These are phyloP conservation scores for Rhagonycha fulva DNA, from an alignment of 2,888 invertebrate species.

Conservation along the genomic window DNA sequence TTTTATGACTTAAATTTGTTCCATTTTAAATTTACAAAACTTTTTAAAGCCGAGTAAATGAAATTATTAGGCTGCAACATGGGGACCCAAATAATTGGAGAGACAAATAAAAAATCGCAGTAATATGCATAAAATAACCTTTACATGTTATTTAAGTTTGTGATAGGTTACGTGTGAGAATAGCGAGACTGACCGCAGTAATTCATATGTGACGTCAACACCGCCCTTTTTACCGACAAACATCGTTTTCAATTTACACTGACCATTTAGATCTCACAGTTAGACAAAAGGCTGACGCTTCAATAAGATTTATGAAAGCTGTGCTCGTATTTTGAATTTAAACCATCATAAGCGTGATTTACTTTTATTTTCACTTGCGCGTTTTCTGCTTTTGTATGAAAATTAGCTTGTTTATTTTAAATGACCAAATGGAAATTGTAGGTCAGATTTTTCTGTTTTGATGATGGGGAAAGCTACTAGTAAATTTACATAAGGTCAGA, in stretches of 20 bases:
- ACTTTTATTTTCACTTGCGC: not conserved
- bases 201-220: constrained; percentile 39
- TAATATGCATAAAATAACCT: not conserved
- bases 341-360: not conserved
- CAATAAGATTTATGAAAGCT: constrained; percentile 41
- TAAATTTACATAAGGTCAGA: not conserved
- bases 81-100: not conserved
- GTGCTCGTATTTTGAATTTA: constrained; percentile 39
- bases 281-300: constrained; percentile 42
- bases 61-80: not conserved
- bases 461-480: not conserved
- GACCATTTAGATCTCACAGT: constrained; percentile 36
- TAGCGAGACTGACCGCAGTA: constrained; percentile 25
- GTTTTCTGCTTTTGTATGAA: not conserved
- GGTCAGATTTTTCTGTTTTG: not conserved
- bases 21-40: constrained; percentile 1
- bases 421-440: not conserved
- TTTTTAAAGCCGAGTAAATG: not conserved
- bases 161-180: constrained; percentile 17
- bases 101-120: not conserved
- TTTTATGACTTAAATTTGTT: not conserved
- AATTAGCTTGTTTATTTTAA: not conserved
- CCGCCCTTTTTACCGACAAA: constrained; percentile 44
- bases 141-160: constrained; percentile 13
- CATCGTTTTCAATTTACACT: constrained; percentile 44